These are phyloP conservation scores for Crioceris asparagi DNA, from an alignment of 2,888 invertebrate genomes.

Conservation along the genomic window DNA sequence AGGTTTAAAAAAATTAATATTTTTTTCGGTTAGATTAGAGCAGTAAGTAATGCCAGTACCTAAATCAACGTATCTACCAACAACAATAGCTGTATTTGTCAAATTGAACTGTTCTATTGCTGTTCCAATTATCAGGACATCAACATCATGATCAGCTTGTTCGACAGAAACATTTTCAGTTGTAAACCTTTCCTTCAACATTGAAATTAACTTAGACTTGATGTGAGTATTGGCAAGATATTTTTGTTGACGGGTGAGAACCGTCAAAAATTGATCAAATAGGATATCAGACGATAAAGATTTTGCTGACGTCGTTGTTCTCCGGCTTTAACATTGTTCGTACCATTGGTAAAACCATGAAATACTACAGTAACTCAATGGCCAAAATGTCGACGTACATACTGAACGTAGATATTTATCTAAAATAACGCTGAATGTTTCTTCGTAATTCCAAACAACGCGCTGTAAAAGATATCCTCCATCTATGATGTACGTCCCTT, in stretches of 20 bases:
- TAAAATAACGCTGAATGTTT: too few species aligned
- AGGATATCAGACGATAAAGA: constrained; percentile 2
- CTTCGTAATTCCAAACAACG: too few species aligned
- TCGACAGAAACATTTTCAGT: constrained; percentile 24
- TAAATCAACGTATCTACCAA: constrained; percentile 4
- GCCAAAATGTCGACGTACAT: too few species aligned
- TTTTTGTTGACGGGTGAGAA: constrained; percentile 19
- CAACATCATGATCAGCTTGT: constrained; percentile 24
- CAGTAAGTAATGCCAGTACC: constrained; percentile 7
- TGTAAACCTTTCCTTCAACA: constrained; percentile 20
- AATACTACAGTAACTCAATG: too few species aligned
- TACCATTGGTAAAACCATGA: too few species aligned
- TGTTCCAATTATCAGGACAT: constrained; percentile 22
- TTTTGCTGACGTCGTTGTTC: too few species aligned
- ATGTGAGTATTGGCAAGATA: constrained; percentile 27
- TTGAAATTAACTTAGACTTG: constrained; percentile 23
- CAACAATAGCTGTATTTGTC: constrained; percentile 6
- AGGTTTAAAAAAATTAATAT: constrained; percentile 8
- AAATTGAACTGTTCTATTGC: constrained; percentile 4
- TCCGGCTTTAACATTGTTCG: too few species aligned
- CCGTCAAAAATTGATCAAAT: constrained; percentile 15
- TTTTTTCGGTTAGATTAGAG: constrained; percentile 5
- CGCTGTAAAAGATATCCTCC: too few species aligned
- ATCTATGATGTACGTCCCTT: too few species aligned
- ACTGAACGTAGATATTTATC: too few species aligned